These are phyloP conservation scores for Dromiciops gliroides DNA, from an alignment of 2,113 vertebrate species.

Conservation along the genomic window DNA sequence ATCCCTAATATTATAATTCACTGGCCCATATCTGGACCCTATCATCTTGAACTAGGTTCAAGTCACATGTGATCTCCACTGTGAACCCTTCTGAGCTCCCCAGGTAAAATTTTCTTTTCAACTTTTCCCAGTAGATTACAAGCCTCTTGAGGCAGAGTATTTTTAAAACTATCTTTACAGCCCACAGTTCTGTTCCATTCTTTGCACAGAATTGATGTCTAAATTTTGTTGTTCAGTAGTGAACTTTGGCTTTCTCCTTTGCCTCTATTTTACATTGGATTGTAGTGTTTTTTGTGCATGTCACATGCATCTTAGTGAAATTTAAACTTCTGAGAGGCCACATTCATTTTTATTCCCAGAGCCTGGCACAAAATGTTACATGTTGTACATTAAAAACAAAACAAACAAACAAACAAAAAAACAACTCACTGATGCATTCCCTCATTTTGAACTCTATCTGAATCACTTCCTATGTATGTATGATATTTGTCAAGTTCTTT, in stretches of 20 bases:
- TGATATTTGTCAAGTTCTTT: too few species aligned
- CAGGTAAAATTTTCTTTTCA: neutral
- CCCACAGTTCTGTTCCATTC: neutral
- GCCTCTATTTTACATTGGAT: neutral
- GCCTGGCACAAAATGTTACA: too few species aligned
- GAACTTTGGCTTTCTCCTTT: neutral
- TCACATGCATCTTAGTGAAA: too few species aligned
- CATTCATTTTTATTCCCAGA: too few species aligned
- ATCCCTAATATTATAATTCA: neutral
- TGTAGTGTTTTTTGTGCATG: too few species aligned
- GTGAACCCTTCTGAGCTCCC: neutral
- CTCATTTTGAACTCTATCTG: too few species aligned
- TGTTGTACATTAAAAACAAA: too few species aligned
- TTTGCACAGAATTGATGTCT: neutral
- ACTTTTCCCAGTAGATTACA: neutral
- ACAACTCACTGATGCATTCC: too few species aligned
- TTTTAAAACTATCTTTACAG: neutral
- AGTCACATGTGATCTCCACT: neutral
- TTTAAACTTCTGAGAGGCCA: too few species aligned
- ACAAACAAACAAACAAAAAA: too few species aligned
- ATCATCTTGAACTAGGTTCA: neutral
- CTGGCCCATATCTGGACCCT: neutral
- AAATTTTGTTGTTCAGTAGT: neutral
- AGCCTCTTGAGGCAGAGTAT: neutral
- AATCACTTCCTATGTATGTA: too few species aligned